Evolutionary conservation across 2,888 invertebrate species (phyloP).

Genomic region (Autographa pulchrina): DNA sequence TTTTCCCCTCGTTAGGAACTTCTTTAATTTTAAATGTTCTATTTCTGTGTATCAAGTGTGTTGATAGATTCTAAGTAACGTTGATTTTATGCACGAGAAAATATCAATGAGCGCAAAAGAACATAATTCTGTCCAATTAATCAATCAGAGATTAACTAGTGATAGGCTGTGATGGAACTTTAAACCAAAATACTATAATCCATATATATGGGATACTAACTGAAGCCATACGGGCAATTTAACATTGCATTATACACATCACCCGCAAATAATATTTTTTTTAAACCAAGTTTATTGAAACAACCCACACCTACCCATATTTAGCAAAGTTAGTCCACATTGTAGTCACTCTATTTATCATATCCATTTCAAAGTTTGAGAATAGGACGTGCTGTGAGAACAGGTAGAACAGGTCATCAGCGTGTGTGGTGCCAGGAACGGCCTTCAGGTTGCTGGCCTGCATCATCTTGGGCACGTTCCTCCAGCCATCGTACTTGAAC

Average conservation of each 20-base stretch:
- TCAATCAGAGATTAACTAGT: no score
- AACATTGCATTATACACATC: no score
- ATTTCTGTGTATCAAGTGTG: background rate
- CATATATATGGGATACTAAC: no score
- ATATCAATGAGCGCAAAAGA: no score
- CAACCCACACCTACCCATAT: conserved; percentile 69
- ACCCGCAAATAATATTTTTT: no score
- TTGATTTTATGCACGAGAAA: no score
- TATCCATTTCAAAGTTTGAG: conserved; percentile 69
- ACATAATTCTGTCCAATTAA: no score
- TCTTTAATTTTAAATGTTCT: background rate
- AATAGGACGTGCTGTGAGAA: conserved; percentile 70
- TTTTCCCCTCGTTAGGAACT: background rate
- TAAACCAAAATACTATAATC: no score
- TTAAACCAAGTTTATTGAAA: background rate
- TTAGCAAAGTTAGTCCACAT: conserved; percentile 84
- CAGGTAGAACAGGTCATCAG: conserved; percentile 80
- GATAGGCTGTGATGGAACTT: no score
- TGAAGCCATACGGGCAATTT: no score
- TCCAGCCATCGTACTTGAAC: conserved; percentile 73
- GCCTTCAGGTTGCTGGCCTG: conserved; percentile 56
- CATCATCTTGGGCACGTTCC: conserved; percentile 69
- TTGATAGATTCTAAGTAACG: no score
- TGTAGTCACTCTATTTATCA: conserved; percentile 75
- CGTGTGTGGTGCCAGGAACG: conserved; percentile 75